Evolutionary conservation across 1,140 invertebrate species (phyloP), one percentile per base, ranked within the genome.

Genomic region (Phthorimaea operculella): DNA sequence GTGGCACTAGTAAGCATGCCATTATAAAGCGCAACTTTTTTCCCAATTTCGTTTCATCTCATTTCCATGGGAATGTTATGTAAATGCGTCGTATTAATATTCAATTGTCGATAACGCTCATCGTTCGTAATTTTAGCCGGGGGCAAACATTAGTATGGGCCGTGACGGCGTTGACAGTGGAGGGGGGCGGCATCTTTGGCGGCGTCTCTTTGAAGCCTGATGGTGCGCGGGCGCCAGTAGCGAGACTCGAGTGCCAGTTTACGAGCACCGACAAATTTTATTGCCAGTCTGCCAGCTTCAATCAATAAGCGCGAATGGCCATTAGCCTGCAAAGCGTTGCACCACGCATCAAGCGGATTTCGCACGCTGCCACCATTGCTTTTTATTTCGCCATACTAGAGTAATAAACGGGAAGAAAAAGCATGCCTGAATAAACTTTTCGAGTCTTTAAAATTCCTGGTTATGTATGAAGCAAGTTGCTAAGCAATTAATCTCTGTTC

Each of bases 141-240:
- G 59, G 64, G 72, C 72, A 64, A 66, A 63, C 59, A 68, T 74
- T 71, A 62, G 59, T 67, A 65, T 68, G 67, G 64, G 52, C 72
- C 70, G 70, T 74, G 72, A 78, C 74, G 33, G 76, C 66, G 80
- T 79, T 83, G 79, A 83, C 75, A 83, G 75, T 66, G 60, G 55
- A 51, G 63, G 57, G 62, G 64, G 51, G 60, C 57, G 52, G 55
- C 14, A 16, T 68, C 73, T 80, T 80, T 79, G 80, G 79, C 80
- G 76, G 80, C 63, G 58, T 50, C 33, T 52, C 73, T 83, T 83
- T 81, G n/a, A n/a, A n/a, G n/a, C n/a, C n/a, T n/a, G 77, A 81
- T 67, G 51, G 45, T 68, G 70, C 72, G 69, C 75, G 74, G 74
- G 76, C 76, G 76, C 76, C 76, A 63, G 76, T 74, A 78, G 76